A percentile compares a stretch with the other conserved stretches of the same genome.
Evolutionary conservation across 1,140 invertebrate genomes (phyloP).

Genomic region (Zaprionus inermis): DNA sequence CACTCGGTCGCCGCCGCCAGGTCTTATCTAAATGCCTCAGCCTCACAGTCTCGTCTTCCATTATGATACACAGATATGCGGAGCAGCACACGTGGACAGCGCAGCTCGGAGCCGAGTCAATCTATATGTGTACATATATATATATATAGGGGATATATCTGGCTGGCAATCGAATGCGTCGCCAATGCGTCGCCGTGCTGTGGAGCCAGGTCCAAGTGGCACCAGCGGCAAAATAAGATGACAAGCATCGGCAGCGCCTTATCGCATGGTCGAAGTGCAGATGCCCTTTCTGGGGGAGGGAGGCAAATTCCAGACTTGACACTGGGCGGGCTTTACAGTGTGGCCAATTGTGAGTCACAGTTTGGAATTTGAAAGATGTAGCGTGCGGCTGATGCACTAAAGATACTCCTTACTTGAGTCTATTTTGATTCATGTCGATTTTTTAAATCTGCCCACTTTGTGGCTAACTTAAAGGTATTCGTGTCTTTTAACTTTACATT

Average conservation of each 20-base stretch:
- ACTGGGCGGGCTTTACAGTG: not conserved
- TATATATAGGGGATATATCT: constrained; percentile 53
- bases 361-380: not conserved
- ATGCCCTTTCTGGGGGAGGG: constrained; percentile 17
- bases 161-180: constrained; percentile 66
- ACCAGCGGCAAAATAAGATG: constrained; percentile 23
- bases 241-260: constrained; percentile 4
- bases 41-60: constrained; percentile 84
- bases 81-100: constrained; percentile 60
- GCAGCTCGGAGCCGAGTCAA: constrained; percentile 1
- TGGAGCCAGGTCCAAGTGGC: constrained; percentile 10
- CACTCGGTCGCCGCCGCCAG: constrained; percentile 20
- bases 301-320: not conserved
- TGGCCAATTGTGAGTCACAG: not conserved
- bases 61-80: constrained; percentile 83
- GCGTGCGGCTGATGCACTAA: not conserved
- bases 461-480: not conserved
- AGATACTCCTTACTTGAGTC: not conserved
- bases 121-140: constrained; percentile 4
- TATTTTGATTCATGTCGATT: not conserved
- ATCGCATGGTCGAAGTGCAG: constrained; percentile 5
- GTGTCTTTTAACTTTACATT: not conserved
- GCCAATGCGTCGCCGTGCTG: constrained; percentile 64
- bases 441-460: no score
- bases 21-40: constrained; percentile 83